A percentile compares a stretch with the other conserved stretches of the same genome.
phyloP scores from a whole-genome alignment of 2,113 vertebrate genomes.

The Beaufortia kweichowensis region DNA sequence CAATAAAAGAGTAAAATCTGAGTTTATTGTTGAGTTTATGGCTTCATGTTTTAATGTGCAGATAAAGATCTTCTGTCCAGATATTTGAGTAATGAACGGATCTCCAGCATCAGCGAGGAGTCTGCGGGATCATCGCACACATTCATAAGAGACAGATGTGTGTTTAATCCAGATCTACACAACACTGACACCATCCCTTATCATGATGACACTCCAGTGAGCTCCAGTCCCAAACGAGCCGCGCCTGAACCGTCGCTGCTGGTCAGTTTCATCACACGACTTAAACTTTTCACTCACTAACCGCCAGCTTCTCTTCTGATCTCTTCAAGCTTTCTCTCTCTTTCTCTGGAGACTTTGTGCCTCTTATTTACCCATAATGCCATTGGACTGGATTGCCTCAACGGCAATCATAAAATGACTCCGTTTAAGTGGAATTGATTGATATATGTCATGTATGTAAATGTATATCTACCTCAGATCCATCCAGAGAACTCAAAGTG shows the following conservation, averaged over 20 bases:
- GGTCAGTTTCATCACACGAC: slow-evolving; percentile 85
- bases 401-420: not conserved
- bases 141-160: slow-evolving; percentile 72
- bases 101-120: slow-evolving; percentile 86
- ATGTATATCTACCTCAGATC: slow-evolving; percentile 46
- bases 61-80: slow-evolving; percentile 82
- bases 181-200: slow-evolving; percentile 87
- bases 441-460: slow-evolving; percentile 16
- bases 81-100: slow-evolving; percentile 91
- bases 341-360: slow-evolving; percentile 27
- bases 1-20: too few species aligned
- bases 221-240: slow-evolving; percentile 64
- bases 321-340: slow-evolving; percentile 12
- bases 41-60: slow-evolving; percentile 56
- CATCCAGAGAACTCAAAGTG: not conserved
- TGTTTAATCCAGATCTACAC: slow-evolving; percentile 81
- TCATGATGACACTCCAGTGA: slow-evolving; percentile 75
- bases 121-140: slow-evolving; percentile 73
- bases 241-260: slow-evolving; percentile 79
- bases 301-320: slow-evolving; percentile 31
- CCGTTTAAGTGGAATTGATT: too few species aligned
- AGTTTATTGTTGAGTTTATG: not conserved
- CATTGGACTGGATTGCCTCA: slow-evolving; percentile 34
- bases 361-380: slow-evolving; percentile 33
- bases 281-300: slow-evolving; percentile 91